Evolutionary conservation across 2,888 invertebrate genomes (phyloP), one percentile per base, ranked within the genome.

Genomic region (Brenthis hecate): DNA sequence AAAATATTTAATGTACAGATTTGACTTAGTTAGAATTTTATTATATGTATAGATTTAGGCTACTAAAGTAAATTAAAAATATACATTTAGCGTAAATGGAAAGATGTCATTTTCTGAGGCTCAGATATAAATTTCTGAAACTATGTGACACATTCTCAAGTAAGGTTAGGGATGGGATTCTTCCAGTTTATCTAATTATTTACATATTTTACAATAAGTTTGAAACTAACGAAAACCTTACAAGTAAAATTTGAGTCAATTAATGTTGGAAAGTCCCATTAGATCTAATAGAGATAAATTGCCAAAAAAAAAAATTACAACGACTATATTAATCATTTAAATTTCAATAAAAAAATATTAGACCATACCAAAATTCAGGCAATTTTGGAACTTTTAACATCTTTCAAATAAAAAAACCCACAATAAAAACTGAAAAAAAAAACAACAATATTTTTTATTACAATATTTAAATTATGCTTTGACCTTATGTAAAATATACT

Each of bases 171-270:
- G 62, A 11, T 43, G 53, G 14, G 16, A 19, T 19, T 14, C 14
- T 43, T 19, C 16, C 11, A 62, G 11, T 62, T 62, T 43, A 43
- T 13, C 36, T 19, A 5, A 62, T 53, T 53, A 62, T 61, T 61
- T 16, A 51, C 19, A 56, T 51, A 43, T 19, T 65, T 47, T 56
- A 43, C 16, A 16, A 51, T 51, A 51, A 16, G 8, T 51, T 51
- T 16, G 16, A 6, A 11, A 51, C 16, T n/a, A 6, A 16, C 16
- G 13, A 51, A 4, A 51, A 51, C 32, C 6, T 28, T 43, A 2
- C 36, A 2, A 43, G 36, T 36, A 36, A 36, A 8, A 6, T 36
- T 43, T 11, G 2, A 43, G 11, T 43, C 8, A 43, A 43, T 43
- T 1, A 43, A 43, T 43, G 36, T 43, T 43, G 8, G 11, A 11